phyloP scores from a whole-genome alignment of 2,797 vertebrate genomes.

The Linurgus olivaceus region DNA sequence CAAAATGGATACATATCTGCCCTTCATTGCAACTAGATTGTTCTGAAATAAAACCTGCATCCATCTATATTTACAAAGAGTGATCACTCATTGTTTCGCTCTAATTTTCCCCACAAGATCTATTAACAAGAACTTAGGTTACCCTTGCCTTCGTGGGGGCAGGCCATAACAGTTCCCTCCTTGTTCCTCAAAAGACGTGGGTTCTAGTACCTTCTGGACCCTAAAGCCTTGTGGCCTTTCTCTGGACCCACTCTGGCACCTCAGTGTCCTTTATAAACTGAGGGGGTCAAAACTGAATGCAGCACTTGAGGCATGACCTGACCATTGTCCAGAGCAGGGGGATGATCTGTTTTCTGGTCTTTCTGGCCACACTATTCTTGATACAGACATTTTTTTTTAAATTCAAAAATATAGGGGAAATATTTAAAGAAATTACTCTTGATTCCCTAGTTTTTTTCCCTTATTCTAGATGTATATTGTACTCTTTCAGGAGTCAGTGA shows the following conservation, averaged over 20 bases:
- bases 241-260: rapidly evolving
- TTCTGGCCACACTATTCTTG: not conserved
- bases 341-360: not conserved
- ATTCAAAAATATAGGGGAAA: not conserved
- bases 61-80: not conserved
- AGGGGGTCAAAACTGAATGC: rapidly evolving
- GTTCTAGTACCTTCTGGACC: not conserved
- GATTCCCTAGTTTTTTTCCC: rapidly evolving
- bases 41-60: not conserved
- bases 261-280: not conserved
- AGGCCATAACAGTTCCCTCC: not conserved
- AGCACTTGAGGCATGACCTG: not conserved
- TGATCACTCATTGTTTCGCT: not conserved
- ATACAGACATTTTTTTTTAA: not conserved
- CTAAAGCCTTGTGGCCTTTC: not conserved
- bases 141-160: rapidly evolving
- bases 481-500: not conserved
- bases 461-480: not conserved
- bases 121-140: not conserved
- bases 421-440: not conserved
- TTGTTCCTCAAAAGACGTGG: rapidly evolving
- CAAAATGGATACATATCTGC: not conserved
- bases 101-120: rapidly evolving
- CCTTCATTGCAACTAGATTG: not conserved
- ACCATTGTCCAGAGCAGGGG: rapidly evolving